A percentile compares a stretch with the other conserved stretches of the same genome.
phyloP scores from a whole-genome alignment of 2,797 vertebrate genomes.

The Triplophysa yarkandensis region DNA sequence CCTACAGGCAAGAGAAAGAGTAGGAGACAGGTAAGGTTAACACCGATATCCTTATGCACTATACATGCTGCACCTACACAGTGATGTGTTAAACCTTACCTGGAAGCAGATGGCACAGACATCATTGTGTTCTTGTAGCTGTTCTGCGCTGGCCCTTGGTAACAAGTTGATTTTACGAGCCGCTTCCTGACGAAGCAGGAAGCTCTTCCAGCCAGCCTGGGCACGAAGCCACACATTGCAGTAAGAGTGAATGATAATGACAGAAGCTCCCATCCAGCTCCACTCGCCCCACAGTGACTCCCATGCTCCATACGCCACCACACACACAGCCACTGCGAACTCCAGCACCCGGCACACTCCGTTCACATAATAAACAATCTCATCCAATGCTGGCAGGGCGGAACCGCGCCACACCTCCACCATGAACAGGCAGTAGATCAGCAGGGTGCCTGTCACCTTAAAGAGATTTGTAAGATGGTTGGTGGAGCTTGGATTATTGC shows the following conservation, averaged over 20 bases:
- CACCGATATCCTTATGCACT: too few species aligned
- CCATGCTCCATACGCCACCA: conserved; percentile 86
- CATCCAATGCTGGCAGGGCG: conserved; percentile 82
- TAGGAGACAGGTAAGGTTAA: too few species aligned
- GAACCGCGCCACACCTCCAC: conserved; percentile 77
- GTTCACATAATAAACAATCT: conserved; percentile 85
- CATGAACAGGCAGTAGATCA: conserved; percentile 86
- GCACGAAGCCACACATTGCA: conserved; percentile 89
- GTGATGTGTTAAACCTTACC: conserved; percentile 65
- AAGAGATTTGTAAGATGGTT: conserved; percentile 17
- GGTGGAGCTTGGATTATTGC: accelerated
- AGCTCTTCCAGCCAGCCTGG: conserved; percentile 86
- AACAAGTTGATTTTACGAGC: conserved; percentile 83
- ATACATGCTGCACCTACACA: too few species aligned
- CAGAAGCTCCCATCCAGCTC: conserved; percentile 89
- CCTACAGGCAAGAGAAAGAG: conserved; percentile 65
- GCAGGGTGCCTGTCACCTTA: conserved; percentile 83
- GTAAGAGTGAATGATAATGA: conserved; percentile 88
- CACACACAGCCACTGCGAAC: conserved; percentile 86
- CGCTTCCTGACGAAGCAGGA: conserved; percentile 82
- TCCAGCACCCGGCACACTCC: conserved; percentile 84
- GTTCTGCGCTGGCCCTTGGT: conserved; percentile 73
- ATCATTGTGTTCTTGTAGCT: conserved; percentile 79
- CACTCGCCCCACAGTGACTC: conserved; percentile 87
- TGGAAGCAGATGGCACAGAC: conserved; percentile 90